A percentile compares a stretch with the other conserved stretches of the same genome.
phyloP scores from a whole-genome alignment of 2,797 vertebrate genomes.

The Chiloscyllium punctatum region DNA sequence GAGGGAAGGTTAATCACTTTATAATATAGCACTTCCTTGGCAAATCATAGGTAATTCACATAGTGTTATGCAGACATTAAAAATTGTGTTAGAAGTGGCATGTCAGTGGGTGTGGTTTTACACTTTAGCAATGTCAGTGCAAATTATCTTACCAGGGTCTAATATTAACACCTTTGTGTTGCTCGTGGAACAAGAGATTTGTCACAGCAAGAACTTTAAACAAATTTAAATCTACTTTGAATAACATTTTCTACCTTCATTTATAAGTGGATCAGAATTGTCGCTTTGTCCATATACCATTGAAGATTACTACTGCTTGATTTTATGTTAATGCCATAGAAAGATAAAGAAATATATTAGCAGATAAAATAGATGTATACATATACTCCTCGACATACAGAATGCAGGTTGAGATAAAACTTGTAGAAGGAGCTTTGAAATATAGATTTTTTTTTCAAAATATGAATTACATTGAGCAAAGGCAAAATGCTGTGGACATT shows the following conservation, averaged over 20 bases:
- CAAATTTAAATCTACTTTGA: neutral
- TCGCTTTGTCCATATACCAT: neutral
- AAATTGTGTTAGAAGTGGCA: neutral
- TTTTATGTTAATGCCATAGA: neutral
- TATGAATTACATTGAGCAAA: neutral
- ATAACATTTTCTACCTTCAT: neutral
- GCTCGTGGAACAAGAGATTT: neutral
- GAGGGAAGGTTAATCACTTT: neutral
- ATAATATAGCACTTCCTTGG: neutral
- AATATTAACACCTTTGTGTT: neutral
- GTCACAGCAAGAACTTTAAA: neutral
- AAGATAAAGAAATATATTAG: neutral
- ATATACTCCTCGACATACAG: neutral
- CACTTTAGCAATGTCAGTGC: neutral
- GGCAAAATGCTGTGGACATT: neutral
- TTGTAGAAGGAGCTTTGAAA: neutral
- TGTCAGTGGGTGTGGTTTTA: neutral
- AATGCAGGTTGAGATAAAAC: neutral
- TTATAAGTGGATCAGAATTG: neutral
- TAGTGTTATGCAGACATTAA: neutral
- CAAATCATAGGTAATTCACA: neutral
- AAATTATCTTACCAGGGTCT: neutral
- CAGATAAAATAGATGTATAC: neutral
- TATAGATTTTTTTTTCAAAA: neutral
- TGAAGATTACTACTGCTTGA: neutral